A percentile compares a stretch with the other conserved stretches of the same genome.
phyloP scores from a whole-genome alignment of 2,797 vertebrate species.

The Oreochromis grahami region DNA sequence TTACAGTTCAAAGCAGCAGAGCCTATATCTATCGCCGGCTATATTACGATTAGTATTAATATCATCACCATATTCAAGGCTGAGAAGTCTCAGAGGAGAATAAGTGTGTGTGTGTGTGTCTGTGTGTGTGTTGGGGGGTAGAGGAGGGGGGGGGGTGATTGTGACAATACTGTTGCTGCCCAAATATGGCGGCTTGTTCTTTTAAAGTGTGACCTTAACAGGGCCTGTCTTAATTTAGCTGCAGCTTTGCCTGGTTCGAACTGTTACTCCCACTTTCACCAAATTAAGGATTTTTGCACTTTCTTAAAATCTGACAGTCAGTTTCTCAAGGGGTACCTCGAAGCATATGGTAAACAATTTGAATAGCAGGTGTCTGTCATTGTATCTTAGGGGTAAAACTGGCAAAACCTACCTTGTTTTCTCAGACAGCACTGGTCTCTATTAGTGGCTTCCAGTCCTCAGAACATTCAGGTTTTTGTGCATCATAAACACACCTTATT shows the following conservation, averaged over 20 bases:
- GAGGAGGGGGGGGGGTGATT: slow-evolving; percentile 11
- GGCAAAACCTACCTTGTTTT: background rate
- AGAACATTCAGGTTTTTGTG: background rate
- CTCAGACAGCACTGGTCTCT: background rate
- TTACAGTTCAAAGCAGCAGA: slow-evolving; percentile 78
- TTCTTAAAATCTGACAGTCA: slow-evolving; percentile 6
- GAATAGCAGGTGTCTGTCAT: background rate
- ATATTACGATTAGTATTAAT: slow-evolving; percentile 80
- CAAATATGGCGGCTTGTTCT: slow-evolving; percentile 49
- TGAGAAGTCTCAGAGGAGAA: slow-evolving; percentile 63
- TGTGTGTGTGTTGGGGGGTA: background rate
- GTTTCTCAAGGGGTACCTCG: background rate
- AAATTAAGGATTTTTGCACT: background rate
- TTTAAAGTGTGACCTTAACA: slow-evolving; percentile 67
- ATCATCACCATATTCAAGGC: slow-evolving; percentile 70
- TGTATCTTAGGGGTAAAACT: background rate
- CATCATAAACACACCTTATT: background rate
- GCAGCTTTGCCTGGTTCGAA: slow-evolving; percentile 34
- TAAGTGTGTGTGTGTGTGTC: background rate
- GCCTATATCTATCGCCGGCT: slow-evolving; percentile 65
- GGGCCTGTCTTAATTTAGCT: slow-evolving; percentile 19
- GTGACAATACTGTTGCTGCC: slow-evolving; percentile 55
- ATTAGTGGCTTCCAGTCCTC: background rate
- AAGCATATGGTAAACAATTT: background rate
- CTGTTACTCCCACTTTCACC: slow-evolving; percentile 52